Evolutionary conservation across 2,888 invertebrate species (phyloP), one percentile per base, ranked within the genome.

Genomic region (Nebria brevicollis): DNA sequence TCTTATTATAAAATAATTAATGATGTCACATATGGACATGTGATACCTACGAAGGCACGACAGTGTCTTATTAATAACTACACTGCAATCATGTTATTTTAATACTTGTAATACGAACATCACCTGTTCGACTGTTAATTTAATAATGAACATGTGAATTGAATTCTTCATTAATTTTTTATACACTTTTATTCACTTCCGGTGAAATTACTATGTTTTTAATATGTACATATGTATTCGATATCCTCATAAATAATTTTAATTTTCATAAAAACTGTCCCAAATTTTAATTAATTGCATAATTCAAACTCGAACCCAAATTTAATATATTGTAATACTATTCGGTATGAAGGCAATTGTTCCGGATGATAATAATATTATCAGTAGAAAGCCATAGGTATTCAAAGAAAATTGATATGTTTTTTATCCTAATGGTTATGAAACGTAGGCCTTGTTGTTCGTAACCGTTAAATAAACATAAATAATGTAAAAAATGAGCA

Each of bases 401-500:
- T 8, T 54, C 13, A 13, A 54, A n/a, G 25, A 34, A 70, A 70
- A 70, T 70, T 70, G 70, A 70, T 70, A 70, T 70, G 70, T 70
- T 20, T 54, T 54, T 54, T 54, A 11, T 54, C 13, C 6, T 54
- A 54, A 54, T 54, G 54, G 54, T 54, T 54, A 54, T 54, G 8
- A 13, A 8, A 54, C 8, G 54, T 54, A 54, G 54, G 72, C 70
- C 66, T 77, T 77, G 77, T 77, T 72, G 26, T 43, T 20, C 26
- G 15, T 70, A 25, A 72, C 72, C 68, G 77, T 77, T 77, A 86
- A 86, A 87, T 87, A 87, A 86, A 87, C 85, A 86, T 87, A 87
- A 87, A 87, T 87, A 77, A 77, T 54, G 26, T 26, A 41, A 70
- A 70, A n/a, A 86, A 86, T 85, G 85, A 87, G 86, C 85, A 86